Percentiles rank a stretch among this genome's conserved stretches.
Conservation (phyloP, 2,888 invertebrate species). For the Lingula anatina region DNA sequence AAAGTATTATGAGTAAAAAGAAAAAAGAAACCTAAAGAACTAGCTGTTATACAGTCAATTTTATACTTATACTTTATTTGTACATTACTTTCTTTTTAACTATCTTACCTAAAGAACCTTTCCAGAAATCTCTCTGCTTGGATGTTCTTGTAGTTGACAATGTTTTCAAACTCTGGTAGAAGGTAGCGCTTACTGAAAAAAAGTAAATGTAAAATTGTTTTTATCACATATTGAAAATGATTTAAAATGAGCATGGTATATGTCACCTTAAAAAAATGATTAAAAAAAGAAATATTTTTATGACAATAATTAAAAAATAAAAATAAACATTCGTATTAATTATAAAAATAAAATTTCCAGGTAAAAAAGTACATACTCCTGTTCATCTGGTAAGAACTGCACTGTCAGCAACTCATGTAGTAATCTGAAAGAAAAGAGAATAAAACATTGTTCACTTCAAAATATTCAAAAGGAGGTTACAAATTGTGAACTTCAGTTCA, state of each 20-base stretch:
- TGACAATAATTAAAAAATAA: too few species aligned
- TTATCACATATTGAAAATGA: neutral
- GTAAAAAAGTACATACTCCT: constrained; percentile 27
- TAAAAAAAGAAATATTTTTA: neutral
- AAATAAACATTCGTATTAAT: neutral
- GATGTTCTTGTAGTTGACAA: constrained; percentile 39
- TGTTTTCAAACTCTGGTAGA: constrained; percentile 41
- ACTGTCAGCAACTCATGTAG: constrained; percentile 42
- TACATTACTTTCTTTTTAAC: too few species aligned
- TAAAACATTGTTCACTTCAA: too few species aligned
- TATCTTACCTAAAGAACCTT: constrained; percentile 40
- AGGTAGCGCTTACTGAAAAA: constrained; percentile 37
- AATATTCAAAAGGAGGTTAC: too few species aligned
- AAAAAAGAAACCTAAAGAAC: too few species aligned
- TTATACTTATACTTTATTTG: too few species aligned
- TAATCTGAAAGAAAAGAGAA: constrained; percentile 25
- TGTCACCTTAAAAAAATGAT: neutral
- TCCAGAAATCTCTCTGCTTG: constrained; percentile 43
- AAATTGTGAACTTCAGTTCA: too few species aligned
- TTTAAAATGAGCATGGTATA: neutral
- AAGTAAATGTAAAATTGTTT: constrained; percentile 3
- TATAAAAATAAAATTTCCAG: neutral
- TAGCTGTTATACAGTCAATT: too few species aligned
- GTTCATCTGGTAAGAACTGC: constrained; percentile 42
- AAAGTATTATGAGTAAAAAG: too few species aligned